Evolutionary conservation across 2,888 invertebrate genomes (phyloP).

Genomic region (Eurois occulta): DNA sequence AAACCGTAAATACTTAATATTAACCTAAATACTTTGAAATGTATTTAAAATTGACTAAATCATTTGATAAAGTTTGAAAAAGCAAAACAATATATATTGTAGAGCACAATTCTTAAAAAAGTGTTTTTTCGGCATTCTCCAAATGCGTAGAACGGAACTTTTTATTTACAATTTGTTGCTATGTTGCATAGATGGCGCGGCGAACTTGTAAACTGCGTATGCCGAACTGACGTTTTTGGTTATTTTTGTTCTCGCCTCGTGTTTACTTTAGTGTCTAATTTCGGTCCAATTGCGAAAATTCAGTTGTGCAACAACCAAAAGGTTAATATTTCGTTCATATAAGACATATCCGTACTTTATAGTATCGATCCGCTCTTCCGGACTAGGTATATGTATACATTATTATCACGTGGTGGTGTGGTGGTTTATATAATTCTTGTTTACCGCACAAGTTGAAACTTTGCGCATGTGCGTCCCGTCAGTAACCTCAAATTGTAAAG

Average conservation of each 20-base stretch:
- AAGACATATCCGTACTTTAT: conserved; percentile 74
- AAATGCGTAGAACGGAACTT: conserved; percentile 75
- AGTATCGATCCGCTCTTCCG: conserved; percentile 88
- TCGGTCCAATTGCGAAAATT: conserved; percentile 88
- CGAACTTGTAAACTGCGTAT: conserved; percentile 89
- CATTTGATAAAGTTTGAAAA: no score
- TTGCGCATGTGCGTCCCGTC: conserved; percentile 91
- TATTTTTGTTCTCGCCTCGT: conserved; percentile 91
- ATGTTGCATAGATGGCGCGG: conserved; percentile 88
- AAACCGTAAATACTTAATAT: no score
- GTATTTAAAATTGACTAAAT: fast-evolving
- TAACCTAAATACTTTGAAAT: fast-evolving
- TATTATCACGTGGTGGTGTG: conserved; percentile 91
- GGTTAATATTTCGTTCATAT: conserved; percentile 80
- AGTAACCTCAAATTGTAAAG: conserved; percentile 90
- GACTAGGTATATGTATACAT: conserved; percentile 89
- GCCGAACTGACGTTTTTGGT: conserved; percentile 90
- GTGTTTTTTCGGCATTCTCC: not conserved
- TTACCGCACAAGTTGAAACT: conserved; percentile 90
- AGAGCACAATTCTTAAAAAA: no score
- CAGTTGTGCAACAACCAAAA: conserved; percentile 86
- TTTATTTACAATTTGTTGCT: conserved; percentile 80
- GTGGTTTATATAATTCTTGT: conserved; percentile 91
- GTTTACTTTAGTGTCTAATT: conserved; percentile 91
- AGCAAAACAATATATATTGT: fast-evolving